A percentile compares a stretch with the other conserved stretches of the same genome.
phyloP scores from a whole-genome alignment of 35 echinoderm and acorn worm species.

The Lytechinus variegatus region DNA sequence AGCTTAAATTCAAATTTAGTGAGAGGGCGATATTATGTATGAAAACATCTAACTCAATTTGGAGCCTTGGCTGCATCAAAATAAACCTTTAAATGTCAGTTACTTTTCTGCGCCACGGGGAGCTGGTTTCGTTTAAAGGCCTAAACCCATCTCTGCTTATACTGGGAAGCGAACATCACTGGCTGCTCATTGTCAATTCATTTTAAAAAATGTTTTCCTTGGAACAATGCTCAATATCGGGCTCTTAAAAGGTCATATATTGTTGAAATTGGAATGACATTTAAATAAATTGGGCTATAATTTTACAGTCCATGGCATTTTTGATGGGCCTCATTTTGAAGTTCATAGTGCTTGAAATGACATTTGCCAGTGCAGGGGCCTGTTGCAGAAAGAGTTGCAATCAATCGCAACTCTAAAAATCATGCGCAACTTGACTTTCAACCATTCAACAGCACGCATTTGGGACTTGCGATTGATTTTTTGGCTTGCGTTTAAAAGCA shows the following conservation, averaged over 20 bases:
- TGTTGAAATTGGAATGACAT: neutral
- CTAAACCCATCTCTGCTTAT: neutral
- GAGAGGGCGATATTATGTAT: neutral
- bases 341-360: neutral
- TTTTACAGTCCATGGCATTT: neutral
- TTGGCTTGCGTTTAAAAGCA: too few relatives aligned
- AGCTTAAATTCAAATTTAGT: neutral
- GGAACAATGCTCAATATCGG: neutral
- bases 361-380: neutral
- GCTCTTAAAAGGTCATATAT: neutral
- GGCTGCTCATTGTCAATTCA: neutral
- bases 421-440: too few relatives aligned
- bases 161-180: neutral
- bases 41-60: conserved; percentile 5
- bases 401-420: too few relatives aligned
- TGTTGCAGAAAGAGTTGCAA: too few relatives aligned
- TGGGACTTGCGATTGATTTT: too few relatives aligned
- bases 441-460: too few relatives aligned
- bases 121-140: neutral
- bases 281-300: neutral
- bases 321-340: neutral
- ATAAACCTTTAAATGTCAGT: neutral
- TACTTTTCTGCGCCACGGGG: neutral
- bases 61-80: neutral
- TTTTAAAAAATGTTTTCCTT: neutral